Conservation (phyloP, 2,113 vertebrate species). For the Anoura caudifer region DNA sequence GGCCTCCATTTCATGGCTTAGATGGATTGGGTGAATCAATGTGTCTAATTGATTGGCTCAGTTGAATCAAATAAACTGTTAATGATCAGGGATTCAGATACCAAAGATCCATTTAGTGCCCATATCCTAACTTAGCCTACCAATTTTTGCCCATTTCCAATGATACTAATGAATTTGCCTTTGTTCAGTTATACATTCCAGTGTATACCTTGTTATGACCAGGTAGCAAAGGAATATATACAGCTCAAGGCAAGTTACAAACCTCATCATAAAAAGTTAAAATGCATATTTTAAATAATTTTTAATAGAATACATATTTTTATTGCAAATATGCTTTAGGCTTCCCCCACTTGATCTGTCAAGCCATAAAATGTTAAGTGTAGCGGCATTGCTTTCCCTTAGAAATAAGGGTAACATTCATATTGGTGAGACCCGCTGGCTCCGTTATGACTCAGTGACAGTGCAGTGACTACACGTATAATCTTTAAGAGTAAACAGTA, state of each 20-base stretch:
- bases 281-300: neutral
- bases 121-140: neutral
- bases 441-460: neutral
- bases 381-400: neutral
- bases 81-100: neutral
- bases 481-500: neutral
- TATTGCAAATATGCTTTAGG: neutral
- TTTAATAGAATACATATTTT: neutral
- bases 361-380: neutral
- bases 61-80: slow-evolving; percentile 17
- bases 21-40: neutral
- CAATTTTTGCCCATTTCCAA: neutral
- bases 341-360: neutral
- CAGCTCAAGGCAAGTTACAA: neutral
- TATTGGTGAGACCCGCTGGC: neutral
- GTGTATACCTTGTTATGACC: neutral
- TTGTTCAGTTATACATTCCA: neutral
- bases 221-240: slow-evolving; percentile 1
- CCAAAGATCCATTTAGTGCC: neutral
- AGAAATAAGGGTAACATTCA: neutral
- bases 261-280: slow-evolving; percentile 14
- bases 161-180: slow-evolving; percentile 14
- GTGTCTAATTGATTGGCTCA: slow-evolving; percentile 27
- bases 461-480: neutral
- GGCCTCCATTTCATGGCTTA: neutral